Base-by-base conservation (phyloP, 1,140 invertebrate genomes). In the Drosophila ironensis region DNA sequence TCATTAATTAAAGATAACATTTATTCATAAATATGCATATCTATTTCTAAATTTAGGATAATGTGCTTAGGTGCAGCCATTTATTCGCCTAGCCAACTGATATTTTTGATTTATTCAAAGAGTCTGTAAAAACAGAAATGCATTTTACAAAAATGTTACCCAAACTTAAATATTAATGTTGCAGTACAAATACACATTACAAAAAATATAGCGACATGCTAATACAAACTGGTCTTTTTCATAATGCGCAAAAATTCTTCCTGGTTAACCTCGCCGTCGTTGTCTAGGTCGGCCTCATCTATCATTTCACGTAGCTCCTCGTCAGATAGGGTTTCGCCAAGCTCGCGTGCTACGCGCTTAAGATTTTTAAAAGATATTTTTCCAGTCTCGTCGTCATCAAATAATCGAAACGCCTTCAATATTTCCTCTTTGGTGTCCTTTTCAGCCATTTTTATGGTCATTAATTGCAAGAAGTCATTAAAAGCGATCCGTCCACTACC, bases 261-360 rank as follows among this genome's bases (percentile, higher is more conserved):
- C 90, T 98, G 95, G 84, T 96, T 98, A 38, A 99, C 96, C 91
- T 97, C 96, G 3, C 97, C 97, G 92, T 99, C 98, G 14, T 97
- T 97, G 92, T 99, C 97, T 82, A 95, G 91, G 90, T 99, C 98
- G 22, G 98, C 98, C 91, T 99, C 98, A 87, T 97, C 95, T 63
- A 99, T 98, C 98, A 99, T 99, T 92, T 99, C 98, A 90, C 98
- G 94, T 2, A 99, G 89, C 90, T 99, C 98, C 47, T 99, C 98
- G 91, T 99, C 98, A 8, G 96, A 97, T 20, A 99, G 91, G 88
- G 96, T 98, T 91, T 99, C 98, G 0, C 98, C 98, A 12, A 99
- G 91, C 91, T 99, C 97, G 81, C 95, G 94, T 2, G 98, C 96
- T n/a, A 99, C 97, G 70, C 96, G 92, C 91, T 98, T 98, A n/a